Conservation (phyloP, 2,888 invertebrate species). For the Meiosimyza platycephala region DNA sequence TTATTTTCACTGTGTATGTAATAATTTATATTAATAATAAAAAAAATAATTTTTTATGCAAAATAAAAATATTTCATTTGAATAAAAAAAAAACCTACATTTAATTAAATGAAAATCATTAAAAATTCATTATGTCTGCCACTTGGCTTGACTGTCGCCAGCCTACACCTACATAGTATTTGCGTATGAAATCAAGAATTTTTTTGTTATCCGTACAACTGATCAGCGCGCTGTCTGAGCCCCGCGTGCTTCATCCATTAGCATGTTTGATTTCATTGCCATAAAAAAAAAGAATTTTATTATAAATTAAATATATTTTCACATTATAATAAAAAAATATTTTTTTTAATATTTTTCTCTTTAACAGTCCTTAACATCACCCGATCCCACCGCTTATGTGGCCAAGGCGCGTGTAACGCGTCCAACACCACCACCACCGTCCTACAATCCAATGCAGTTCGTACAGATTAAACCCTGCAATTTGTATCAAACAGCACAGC, state of each 20-base stretch:
- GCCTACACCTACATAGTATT: too few species aligned
- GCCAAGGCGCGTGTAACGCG: slow-evolving; percentile 73
- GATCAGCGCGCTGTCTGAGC: too few species aligned
- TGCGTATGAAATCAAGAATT: too few species aligned
- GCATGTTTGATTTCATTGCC: slow-evolving; percentile 1
- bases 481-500: slow-evolving; percentile 84
- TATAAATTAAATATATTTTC: neutral
- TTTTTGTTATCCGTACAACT: too few species aligned
- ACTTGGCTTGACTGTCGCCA: too few species aligned
- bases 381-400: slow-evolving; percentile 66
- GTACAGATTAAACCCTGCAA: slow-evolving; percentile 90
- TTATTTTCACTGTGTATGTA: too few species aligned
- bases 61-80: too few species aligned
- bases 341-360: slow-evolving; percentile 29
- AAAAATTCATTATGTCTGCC: too few species aligned
- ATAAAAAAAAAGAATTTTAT: neutral
- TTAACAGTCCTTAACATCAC: slow-evolving; percentile 64
- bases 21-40: too few species aligned
- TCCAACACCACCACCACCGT: slow-evolving; percentile 84
- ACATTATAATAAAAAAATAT: neutral
- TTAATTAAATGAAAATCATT: too few species aligned
- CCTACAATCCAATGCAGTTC: slow-evolving; percentile 89
- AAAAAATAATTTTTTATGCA: too few species aligned
- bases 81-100: too few species aligned
- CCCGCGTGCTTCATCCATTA: neutral